Percentiles rank a stretch among this genome's conserved stretches.
phyloP scores from a whole-genome alignment of 2,888 invertebrate genomes.

The Hypomecis atomaria region DNA sequence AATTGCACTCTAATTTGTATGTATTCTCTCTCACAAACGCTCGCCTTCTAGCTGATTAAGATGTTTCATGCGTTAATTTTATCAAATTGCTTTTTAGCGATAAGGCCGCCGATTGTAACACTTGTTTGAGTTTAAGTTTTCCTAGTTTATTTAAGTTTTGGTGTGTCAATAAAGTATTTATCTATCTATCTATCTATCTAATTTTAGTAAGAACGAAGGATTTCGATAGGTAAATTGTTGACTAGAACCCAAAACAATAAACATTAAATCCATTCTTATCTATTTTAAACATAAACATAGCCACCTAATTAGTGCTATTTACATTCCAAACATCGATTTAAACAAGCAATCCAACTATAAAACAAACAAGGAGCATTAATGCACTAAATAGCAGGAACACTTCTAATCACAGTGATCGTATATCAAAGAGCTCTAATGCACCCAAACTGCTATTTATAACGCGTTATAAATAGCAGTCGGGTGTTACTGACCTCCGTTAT shows the following conservation, averaged over 20 bases:
- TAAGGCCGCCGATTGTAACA: too few species aligned
- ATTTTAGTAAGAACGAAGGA: too few species aligned
- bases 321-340: constrained; percentile 13
- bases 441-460: constrained; percentile 38
- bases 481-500: constrained; percentile 51
- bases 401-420: constrained; percentile 33
- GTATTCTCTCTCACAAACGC: too few species aligned
- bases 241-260: not conserved
- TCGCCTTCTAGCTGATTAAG: too few species aligned
- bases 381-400: constrained; percentile 32
- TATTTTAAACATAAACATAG: not conserved
- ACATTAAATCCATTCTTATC: not conserved
- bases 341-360: constrained; percentile 30
- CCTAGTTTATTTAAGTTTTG: too few species aligned
- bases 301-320: constrained; percentile 11
- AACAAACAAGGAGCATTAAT: constrained; percentile 32
- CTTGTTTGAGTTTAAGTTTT: too few species aligned
- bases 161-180: too few species aligned
- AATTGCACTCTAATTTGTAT: too few species aligned
- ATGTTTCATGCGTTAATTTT: too few species aligned
- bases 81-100: too few species aligned
- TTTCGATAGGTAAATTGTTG: too few species aligned
- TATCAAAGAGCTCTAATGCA: constrained; percentile 45
- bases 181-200: too few species aligned
- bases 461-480: constrained; percentile 36